Evolutionary conservation across 2,888 invertebrate genomes (phyloP).

Genomic region (Ormyrus thymus): DNA sequence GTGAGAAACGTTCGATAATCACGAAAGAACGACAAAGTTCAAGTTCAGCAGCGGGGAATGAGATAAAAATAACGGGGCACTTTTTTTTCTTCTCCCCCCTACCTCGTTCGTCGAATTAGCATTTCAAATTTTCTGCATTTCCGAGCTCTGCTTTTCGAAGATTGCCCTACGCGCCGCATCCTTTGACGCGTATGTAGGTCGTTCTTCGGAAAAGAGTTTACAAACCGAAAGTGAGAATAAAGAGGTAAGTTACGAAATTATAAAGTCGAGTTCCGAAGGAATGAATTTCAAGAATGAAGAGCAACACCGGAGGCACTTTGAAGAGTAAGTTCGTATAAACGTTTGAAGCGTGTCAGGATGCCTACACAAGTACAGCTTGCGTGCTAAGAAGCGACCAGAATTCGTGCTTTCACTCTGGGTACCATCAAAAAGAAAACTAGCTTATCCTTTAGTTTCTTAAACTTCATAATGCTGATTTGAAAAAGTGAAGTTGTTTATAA

Average conservation of each 20-base stretch:
- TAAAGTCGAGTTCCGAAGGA: neutral
- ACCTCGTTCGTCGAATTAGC: constrained; percentile 6
- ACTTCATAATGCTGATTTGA: too few relatives aligned
- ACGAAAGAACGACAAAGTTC: constrained; percentile 56
- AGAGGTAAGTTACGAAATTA: too few relatives aligned
- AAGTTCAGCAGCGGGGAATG: constrained; percentile 26
- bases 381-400: too few relatives aligned
- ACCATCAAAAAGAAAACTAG: too few relatives aligned
- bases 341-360: too few relatives aligned
- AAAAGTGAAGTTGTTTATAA: too few relatives aligned
- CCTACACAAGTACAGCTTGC: too few relatives aligned
- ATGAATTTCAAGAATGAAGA: neutral
- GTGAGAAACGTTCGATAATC: constrained; percentile 59
- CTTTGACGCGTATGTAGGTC: neutral
- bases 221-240: too few relatives aligned
- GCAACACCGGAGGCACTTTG: neutral
- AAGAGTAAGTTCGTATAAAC: neutral
- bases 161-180: too few relatives aligned
- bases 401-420: too few relatives aligned
- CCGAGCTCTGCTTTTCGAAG: neutral
- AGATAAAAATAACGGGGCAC: neutral
- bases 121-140: constrained; percentile 24
- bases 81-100: neutral
- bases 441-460: too few relatives aligned
- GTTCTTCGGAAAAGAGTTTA: neutral